Percentiles rank a stretch among this genome's conserved stretches.
Evolutionary conservation across 2,113 vertebrate genomes (phyloP).

Genomic region (Hippocampus comes): DNA sequence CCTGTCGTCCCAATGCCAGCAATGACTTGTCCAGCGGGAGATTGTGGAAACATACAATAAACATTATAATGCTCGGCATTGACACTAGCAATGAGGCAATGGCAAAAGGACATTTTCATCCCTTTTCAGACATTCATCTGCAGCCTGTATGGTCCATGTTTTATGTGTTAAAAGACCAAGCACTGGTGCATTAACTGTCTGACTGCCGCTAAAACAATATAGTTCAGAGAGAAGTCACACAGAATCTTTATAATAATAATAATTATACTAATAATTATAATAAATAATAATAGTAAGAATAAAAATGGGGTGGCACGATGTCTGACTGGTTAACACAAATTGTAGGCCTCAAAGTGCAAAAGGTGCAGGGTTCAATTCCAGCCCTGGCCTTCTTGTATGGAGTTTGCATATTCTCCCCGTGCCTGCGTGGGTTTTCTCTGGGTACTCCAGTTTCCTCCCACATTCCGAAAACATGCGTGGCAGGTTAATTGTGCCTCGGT

Average conservation of each 20-base stretch:
- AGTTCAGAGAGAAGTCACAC: neutral
- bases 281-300: too few relatives aligned
- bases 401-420: too few relatives aligned
- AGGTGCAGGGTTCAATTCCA: too few relatives aligned
- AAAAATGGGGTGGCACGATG: neutral
- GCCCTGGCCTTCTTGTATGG: too few relatives aligned
- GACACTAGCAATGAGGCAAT: conserved; percentile 54
- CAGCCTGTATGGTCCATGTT: conserved; percentile 30
- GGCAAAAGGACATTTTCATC: conserved; percentile 47
- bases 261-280: too few relatives aligned
- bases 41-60: conserved; percentile 34
- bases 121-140: conserved; percentile 49
- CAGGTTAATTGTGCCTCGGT: too few relatives aligned
- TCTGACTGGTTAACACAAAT: too few relatives aligned
- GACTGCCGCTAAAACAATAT: neutral
- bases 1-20: conserved; percentile 39
- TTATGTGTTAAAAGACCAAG: conserved; percentile 44
- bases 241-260: neutral
- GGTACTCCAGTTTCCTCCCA: too few relatives aligned
- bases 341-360: too few relatives aligned
- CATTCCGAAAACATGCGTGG: too few relatives aligned
- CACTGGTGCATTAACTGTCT: neutral
- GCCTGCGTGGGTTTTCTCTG: too few relatives aligned
- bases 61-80: conserved; percentile 27
- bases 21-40: conserved; percentile 29